Evolutionary conservation across 2,797 vertebrate species (phyloP).

Genomic region (Peromyscus melanophrys): DNA sequence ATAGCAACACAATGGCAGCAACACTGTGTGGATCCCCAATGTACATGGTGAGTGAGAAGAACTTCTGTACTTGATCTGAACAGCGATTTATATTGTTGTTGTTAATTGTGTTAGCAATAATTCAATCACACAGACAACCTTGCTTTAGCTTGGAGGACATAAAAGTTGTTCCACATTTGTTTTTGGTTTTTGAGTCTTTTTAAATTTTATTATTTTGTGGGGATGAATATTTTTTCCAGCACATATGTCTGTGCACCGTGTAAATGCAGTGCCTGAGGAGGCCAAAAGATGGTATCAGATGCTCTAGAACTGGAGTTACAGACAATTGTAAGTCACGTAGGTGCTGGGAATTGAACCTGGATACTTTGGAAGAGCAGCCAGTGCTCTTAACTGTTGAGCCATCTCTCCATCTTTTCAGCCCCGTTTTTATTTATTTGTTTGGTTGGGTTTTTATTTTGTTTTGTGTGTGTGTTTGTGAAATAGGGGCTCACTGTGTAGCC

Average conservation of each 20-base stretch:
- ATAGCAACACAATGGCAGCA: constrained; percentile 99
- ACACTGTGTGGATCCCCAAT: constrained; percentile 98
- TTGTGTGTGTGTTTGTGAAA: not conserved
- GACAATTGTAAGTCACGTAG: not conserved
- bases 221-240: not conserved
- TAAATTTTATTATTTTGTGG: not conserved
- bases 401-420: not conserved
- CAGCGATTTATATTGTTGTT: constrained; percentile 4
- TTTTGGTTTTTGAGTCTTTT: constrained; percentile 14
- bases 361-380: not conserved
- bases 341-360: not conserved
- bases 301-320: not conserved
- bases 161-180: constrained; percentile 46
- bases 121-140: not conserved
- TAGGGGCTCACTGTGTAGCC: not conserved
- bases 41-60: constrained; percentile 95
- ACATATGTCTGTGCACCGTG: not conserved
- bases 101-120: constrained; percentile 37
- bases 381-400: not conserved
- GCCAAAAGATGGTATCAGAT: not conserved
- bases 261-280: not conserved
- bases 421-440: not conserved
- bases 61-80: constrained; percentile 20
- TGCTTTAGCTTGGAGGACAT: constrained; percentile 6
- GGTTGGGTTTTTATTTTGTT: not conserved